phyloP scores from a whole-genome alignment of 2,113 vertebrate species.

The Neolamprologus sp. region DNA sequence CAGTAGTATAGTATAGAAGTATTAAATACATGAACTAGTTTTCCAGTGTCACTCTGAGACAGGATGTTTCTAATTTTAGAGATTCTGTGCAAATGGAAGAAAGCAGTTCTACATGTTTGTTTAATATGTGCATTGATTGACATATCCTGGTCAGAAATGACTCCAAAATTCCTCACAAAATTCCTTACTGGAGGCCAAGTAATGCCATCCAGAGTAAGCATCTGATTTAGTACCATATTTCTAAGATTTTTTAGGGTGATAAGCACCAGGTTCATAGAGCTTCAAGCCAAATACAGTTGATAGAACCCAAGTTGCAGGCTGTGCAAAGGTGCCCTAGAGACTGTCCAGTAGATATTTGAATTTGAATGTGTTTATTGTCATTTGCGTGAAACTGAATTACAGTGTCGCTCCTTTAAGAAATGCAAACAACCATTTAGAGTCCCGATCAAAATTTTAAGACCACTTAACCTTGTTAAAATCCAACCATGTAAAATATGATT shows the following conservation, averaged over 20 bases:
- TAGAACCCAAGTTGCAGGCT: background rate
- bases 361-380: background rate
- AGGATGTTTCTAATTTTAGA: background rate
- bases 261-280: background rate
- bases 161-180: background rate
- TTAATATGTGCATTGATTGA: background rate
- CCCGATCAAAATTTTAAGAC: background rate
- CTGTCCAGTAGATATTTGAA: background rate
- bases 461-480: background rate
- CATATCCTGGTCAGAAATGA: background rate
- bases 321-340: background rate
- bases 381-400: background rate
- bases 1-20: background rate
- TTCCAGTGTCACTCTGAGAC: background rate
- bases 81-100: background rate
- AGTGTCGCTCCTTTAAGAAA: background rate
- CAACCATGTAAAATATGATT: background rate
- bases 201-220: background rate
- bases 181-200: background rate
- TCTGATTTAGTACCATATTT: background rate
- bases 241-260: background rate
- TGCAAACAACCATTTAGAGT: background rate
- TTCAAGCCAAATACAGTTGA: background rate
- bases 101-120: background rate
- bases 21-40: background rate